A percentile compares a stretch with the other conserved stretches of the same genome.
phyloP scores from a whole-genome alignment of 2,113 vertebrate genomes.

The Aplodontia rufa region DNA sequence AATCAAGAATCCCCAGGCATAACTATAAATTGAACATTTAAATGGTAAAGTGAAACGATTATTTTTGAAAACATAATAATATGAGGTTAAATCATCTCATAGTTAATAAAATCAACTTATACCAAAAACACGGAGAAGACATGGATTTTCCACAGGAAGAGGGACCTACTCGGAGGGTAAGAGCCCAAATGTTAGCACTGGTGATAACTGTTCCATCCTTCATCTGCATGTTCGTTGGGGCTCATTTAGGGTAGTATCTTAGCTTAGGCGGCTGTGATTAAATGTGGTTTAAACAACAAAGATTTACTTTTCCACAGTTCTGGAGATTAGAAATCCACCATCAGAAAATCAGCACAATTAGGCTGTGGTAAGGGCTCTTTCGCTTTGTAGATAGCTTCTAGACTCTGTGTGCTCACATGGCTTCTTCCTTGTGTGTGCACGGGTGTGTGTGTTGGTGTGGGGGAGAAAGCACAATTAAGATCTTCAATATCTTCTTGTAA shows the following conservation, averaged over 20 bases:
- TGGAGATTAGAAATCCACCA: not conserved
- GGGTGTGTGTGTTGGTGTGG: too few species aligned
- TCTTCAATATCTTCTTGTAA: too few species aligned
- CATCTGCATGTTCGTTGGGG: not conserved
- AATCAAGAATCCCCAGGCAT: not conserved
- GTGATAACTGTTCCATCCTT: not conserved
- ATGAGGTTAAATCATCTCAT: not conserved
- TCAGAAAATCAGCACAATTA: not conserved
- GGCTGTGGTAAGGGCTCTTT: not conserved
- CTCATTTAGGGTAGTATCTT: not conserved
- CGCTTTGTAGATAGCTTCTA: not conserved
- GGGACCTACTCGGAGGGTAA: not conserved
- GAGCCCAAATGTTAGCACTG: not conserved
- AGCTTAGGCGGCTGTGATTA: not conserved
- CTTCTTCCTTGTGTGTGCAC: not conserved
- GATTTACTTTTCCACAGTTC: not conserved
- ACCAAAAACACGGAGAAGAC: not conserved
- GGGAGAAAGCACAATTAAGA: too few species aligned
- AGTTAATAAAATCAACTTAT: not conserved
- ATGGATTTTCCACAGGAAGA: not conserved
- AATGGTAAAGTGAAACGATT: not conserved
- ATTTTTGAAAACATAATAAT: slow-evolving; percentile 16
- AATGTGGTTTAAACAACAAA: not conserved
- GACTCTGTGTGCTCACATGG: too few species aligned
- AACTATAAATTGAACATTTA: not conserved